Base-by-base conservation (phyloP, 1,140 invertebrate species). In the Trinorchestia longiramus region DNA sequence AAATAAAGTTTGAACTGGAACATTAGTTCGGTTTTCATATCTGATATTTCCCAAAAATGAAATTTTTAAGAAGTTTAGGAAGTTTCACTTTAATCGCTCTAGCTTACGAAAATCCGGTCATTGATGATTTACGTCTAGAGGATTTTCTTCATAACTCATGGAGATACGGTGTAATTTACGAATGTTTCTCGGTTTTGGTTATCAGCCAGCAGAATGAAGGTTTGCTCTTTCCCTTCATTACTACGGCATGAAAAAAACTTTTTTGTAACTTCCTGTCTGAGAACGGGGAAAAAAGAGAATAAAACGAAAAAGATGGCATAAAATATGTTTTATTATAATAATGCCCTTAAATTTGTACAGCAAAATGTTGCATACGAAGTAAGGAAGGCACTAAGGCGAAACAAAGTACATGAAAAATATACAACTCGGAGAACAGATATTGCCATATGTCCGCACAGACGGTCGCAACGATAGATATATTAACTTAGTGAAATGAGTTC, bases 301-400 rank as follows among this genome's bases (percentile, higher is more conserved):
- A 42, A 42, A 90, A 90, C n/a, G 28, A 77, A 77, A 23, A 17
- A 15, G 36, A 28, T 90, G 28, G 88, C n/a, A 90, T 90, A 90
- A 42, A 90, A 42, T 42, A 90, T 90, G n/a, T 53, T 90, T 42
- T 90, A 90, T 90, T 42, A 90, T 36, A 90, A 90, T 90, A 90
- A 90, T 90, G 88, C 28, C 88, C n/a, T 42, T 90, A 90, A 17
- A 90, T 90, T 90, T 90, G 88, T 90, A 90, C 88, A 90, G 41
- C 28, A 90, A 90, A 42, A 90, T 42, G 41, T 42, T 28, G 62
- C 62, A 53, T 53, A 53, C 47, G n/a, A n/a, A n/a, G n/a, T n/a
- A n/a, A n/a, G n/a, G n/a, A 90, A 90, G 88, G 88, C 88, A 90
- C 88, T 90, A 15, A 90, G 88, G 88, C 28, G 88, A 15, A 90